A percentile compares a stretch with the other conserved stretches of the same genome.
Evolutionary conservation across 2,888 invertebrate genomes (phyloP).

Genomic region (Euzetes globulus): DNA sequence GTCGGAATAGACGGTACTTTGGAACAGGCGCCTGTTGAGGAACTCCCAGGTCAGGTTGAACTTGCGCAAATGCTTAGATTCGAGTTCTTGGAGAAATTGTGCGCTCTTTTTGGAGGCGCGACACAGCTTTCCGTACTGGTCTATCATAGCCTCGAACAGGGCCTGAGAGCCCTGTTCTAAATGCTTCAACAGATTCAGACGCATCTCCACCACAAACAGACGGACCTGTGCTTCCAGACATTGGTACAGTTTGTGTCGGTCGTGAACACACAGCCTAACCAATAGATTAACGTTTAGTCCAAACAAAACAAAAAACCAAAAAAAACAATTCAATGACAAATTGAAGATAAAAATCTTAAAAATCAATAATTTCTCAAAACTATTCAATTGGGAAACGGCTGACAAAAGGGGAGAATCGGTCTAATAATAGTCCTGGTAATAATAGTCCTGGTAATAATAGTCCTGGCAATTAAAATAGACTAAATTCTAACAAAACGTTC

Average conservation of each 20-base stretch:
- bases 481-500: too few species aligned
- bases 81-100: conserved; percentile 56
- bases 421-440: too few species aligned
- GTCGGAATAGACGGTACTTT: conserved; percentile 54
- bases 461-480: too few species aligned
- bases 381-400: too few species aligned
- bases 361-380: background rate
- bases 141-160: conserved; percentile 56
- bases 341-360: background rate
- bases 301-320: background rate
- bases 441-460: too few species aligned
- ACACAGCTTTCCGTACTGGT: conserved; percentile 58
- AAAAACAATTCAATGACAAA: too few species aligned
- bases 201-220: conserved; percentile 60
- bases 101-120: conserved; percentile 56
- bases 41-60: conserved; percentile 61
- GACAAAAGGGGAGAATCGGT: too few species aligned
- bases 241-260: conserved; percentile 60
- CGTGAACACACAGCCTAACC: conserved; percentile 48
- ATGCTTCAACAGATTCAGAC: conserved; percentile 53
- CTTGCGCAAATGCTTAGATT: conserved; percentile 56
- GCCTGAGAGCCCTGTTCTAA: conserved; percentile 47
- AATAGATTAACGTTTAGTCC: background rate
- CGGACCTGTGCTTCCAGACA: conserved; percentile 58
- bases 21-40: conserved; percentile 61